Conservation (phyloP, 2,888 invertebrate genomes). For the Troides helena region DNA sequence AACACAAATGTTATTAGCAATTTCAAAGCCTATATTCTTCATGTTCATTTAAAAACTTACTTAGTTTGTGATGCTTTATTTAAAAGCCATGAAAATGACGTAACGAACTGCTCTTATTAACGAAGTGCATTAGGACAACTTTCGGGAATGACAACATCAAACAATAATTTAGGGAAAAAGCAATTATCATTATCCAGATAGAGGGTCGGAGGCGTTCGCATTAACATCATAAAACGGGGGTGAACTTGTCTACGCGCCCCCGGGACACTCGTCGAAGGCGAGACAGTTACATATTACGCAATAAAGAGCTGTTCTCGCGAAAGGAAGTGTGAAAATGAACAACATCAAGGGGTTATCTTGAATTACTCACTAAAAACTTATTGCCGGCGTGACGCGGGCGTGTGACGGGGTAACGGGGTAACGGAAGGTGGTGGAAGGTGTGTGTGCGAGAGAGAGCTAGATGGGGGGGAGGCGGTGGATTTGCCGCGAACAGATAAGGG, state of each 20-base stretch:
- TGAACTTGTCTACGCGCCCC: slow-evolving; percentile 70
- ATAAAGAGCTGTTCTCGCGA: slow-evolving; percentile 81
- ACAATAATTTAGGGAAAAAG: slow-evolving; percentile 78
- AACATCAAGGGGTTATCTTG: slow-evolving; percentile 81
- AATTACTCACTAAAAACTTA: slow-evolving; percentile 81
- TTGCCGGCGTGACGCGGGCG: slow-evolving; percentile 60
- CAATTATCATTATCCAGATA: slow-evolving; percentile 78
- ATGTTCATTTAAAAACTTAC: not conserved
- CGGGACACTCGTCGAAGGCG: slow-evolving; percentile 72
- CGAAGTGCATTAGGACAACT: slow-evolving; percentile 48
- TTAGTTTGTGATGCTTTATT: not conserved
- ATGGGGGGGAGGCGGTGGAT: slow-evolving; percentile 58
- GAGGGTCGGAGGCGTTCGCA: slow-evolving; percentile 76
- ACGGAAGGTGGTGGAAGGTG: too few species aligned
- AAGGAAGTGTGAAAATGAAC: slow-evolving; percentile 81
- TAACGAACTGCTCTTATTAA: slow-evolving; percentile 13
- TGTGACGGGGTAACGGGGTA: slow-evolving; percentile 26
- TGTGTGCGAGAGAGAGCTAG: slow-evolving; percentile 37
- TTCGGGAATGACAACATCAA: slow-evolving; percentile 73
- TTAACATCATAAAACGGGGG: slow-evolving; percentile 78
- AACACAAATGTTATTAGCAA: too few species aligned
- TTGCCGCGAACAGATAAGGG: slow-evolving; percentile 80
- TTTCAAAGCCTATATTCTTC: too few species aligned
- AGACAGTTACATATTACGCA: slow-evolving; percentile 80
- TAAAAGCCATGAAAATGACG: slow-evolving; percentile 3